Base-by-base conservation (phyloP, 2,888 invertebrate genomes). In the Amphipoea oculea region DNA sequence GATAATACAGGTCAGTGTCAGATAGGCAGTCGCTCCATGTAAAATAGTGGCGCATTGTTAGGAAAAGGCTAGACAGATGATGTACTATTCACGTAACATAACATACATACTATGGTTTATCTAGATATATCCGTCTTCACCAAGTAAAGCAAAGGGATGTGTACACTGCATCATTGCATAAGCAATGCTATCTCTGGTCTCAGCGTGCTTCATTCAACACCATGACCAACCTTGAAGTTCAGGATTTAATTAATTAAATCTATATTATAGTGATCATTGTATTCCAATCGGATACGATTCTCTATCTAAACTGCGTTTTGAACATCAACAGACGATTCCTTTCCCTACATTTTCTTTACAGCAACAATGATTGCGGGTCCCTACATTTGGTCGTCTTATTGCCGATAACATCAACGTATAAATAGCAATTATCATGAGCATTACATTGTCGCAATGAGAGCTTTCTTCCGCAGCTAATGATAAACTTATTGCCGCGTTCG, bases 361-460 rank as follows among this genome's bases (percentile, higher is more conserved):
- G 69, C 57, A n/a, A 60, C 68, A 69, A 71, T 66, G 45, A 70
- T 40, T 42, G 66, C 62, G 12, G 29, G 51, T 63, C 54, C 40
- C 40, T 54, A 48, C 48, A 48, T 48, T 36, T 7, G 40, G 23
- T 40, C 78, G 36, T 17, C 45, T 60, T 7, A 57, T 17, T 4
- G 14, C 65, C 79, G 86, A 86, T 88, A 78, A 63, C 36, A 48
- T 63, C 63, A n/a, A 69, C 48, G 6, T 57, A 78, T 75, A 79
- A 79, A 77, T 63, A 77, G 62, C 73, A 86, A 76, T 86, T 82
- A 86, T 80, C 83, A 74, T 60, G 23, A 65, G 20, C 76, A 76
- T 86, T 82, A 86, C 88, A 88, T 69, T 79, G 86, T 81, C 67
- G 76, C 85, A 87, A 81, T 63, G 48, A 78, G 78, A 73, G 45